phyloP scores from a whole-genome alignment of 2,797 vertebrate genomes.

The Poeciliopsis infans region DNA sequence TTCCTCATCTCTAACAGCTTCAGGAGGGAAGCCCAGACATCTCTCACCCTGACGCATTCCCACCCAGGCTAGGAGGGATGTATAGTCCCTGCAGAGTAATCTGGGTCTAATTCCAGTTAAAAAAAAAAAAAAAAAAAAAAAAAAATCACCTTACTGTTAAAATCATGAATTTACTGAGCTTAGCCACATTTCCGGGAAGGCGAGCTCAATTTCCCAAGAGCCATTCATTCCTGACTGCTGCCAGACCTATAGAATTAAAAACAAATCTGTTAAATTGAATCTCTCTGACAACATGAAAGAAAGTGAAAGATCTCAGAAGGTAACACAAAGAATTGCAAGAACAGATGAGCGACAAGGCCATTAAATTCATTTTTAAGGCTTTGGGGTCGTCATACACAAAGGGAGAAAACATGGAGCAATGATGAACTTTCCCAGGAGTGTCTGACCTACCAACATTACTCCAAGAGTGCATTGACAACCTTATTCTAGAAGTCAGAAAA shows the following conservation, averaged over 20 bases:
- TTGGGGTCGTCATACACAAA: neutral
- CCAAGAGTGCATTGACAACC: neutral
- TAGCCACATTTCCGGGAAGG: neutral
- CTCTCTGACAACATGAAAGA: neutral
- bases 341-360: neutral
- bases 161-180: neutral
- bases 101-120: neutral
- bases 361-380: neutral
- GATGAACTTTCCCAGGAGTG: neutral
- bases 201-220: neutral
- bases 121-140: neutral
- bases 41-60: neutral
- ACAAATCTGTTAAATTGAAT: neutral
- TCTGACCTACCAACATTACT: neutral
- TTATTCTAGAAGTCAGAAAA: neutral
- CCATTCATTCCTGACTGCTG: neutral
- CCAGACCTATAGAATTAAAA: neutral
- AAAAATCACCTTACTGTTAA: neutral
- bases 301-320: neutral
- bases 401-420: neutral
- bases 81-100: neutral
- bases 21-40: neutral
- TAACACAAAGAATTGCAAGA: neutral
- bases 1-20: neutral
- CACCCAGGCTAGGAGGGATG: neutral